phyloP scores from a whole-genome alignment of 1,140 invertebrate genomes.

The Micrasema minimum region DNA sequence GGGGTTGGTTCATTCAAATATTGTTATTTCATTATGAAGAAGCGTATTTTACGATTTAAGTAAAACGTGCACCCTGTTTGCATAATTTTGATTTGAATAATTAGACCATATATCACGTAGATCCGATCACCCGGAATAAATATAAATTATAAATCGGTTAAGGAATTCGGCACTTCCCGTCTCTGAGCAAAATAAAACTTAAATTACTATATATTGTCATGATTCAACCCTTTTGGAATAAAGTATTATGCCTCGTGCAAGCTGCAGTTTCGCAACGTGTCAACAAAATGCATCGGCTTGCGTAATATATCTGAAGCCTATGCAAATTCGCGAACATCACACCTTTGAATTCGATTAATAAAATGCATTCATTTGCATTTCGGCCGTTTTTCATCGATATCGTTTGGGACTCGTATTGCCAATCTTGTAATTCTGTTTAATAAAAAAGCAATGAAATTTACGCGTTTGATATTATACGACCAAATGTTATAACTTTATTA shows the following conservation, averaged over 20 bases:
- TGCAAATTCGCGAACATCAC: slow-evolving; percentile 47
- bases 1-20: background rate
- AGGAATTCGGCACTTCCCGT: slow-evolving; percentile 28
- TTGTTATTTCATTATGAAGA: slow-evolving; percentile 23
- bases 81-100: slow-evolving; percentile 53
- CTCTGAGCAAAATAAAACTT: slow-evolving; percentile 17
- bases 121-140: slow-evolving; percentile 45
- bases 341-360: slow-evolving; percentile 48
- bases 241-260: slow-evolving; percentile 13
- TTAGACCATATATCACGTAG: slow-evolving; percentile 48
- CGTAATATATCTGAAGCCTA: slow-evolving; percentile 44
- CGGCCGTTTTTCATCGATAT: slow-evolving; percentile 19
- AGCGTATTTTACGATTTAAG: background rate
- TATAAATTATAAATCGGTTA: slow-evolving; percentile 20
- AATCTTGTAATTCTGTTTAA: background rate
- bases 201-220: background rate
- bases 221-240: slow-evolving; percentile 1
- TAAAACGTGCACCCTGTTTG: slow-evolving; percentile 33
- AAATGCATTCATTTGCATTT: slow-evolving; percentile 38
- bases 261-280: slow-evolving; percentile 33
- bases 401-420: slow-evolving; percentile 17
- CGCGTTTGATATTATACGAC: too few species aligned
- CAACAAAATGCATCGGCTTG: slow-evolving; percentile 28
- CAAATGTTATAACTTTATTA: too few species aligned
- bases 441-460: background rate